phyloP scores from a whole-genome alignment of 2,113 vertebrate genomes.

The Menidia beryllina region DNA sequence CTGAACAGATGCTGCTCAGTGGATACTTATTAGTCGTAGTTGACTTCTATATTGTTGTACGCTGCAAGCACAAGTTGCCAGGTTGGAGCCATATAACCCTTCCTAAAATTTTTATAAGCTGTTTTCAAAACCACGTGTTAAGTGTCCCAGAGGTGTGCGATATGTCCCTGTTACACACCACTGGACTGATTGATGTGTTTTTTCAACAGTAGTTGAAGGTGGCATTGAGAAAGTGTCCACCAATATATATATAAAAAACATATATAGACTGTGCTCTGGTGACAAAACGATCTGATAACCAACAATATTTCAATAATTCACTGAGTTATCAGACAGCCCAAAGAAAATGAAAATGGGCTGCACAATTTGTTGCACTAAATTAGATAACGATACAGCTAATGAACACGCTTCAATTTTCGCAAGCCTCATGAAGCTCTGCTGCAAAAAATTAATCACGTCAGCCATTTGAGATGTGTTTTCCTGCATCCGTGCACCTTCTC shows the following conservation, averaged over 20 bases:
- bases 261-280: not conserved
- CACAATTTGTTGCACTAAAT: constrained; percentile 32
- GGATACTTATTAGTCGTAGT: constrained; percentile 29
- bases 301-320: constrained; percentile 5
- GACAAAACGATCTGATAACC: constrained; percentile 32
- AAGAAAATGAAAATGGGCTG: constrained; percentile 34
- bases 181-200: constrained; percentile 29
- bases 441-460: constrained; percentile 29
- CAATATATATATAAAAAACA: constrained; percentile 8
- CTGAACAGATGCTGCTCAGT: constrained; percentile 59
- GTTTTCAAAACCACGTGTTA: constrained; percentile 10
- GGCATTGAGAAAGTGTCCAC: constrained; percentile 9
- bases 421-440: constrained; percentile 3
- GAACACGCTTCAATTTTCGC: constrained; percentile 18
- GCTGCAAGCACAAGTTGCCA: constrained; percentile 2
- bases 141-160: constrained; percentile 3
- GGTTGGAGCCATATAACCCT: constrained; percentile 9
- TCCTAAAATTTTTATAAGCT: constrained; percentile 10
- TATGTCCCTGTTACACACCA: not conserved
- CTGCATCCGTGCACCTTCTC: too few species aligned
- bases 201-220: not conserved
- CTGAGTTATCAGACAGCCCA: constrained; percentile 34
- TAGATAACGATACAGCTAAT: constrained; percentile 22
- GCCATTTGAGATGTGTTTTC: not conserved
- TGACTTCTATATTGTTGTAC: constrained; percentile 27